Base-by-base conservation (phyloP, 2,113 vertebrate species). In the Caranx melampygus region DNA sequence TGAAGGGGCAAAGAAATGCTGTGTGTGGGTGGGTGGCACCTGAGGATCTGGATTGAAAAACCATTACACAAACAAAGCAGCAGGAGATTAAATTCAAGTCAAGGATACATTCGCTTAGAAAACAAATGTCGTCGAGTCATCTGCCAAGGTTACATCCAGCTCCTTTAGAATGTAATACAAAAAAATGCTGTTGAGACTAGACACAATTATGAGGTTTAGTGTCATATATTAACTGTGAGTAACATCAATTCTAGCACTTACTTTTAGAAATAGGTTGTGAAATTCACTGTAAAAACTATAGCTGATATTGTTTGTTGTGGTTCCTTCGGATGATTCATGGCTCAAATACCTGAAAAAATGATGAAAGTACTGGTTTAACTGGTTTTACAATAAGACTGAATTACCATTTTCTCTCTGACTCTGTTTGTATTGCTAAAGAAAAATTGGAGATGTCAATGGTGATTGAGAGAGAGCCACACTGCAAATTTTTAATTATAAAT, bases 31-130 rank as follows among this genome's bases (percentile, higher is more conserved):
- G 86, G 92, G 92, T 80, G 93, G 93, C 85, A 90, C 91, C 89
- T 92, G 90, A 92, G 88, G 86, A 91, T 86, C 81, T 69, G 54
- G 82, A 92, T 89, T 89, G 83, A 93, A 89, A 93, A 92, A 82
- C 51, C 85, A 90, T 91, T 90, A 88, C 66, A 75, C 89, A 87
- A 86, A 91, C 87, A 92, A 90, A 93, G 88, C 87, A 87, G 87
- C 83, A 87, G 72, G 82, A 92, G 85, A 92, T 87, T 78, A 92
- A 90, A 91, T 88, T 88, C 79, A 80, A 72, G 82, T 93, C 90
- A 93, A 93, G 87, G 90, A 90, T 90, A 84, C 82, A 70, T 87
- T 88, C 81, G 82, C 82, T 88, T 72, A 90, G 69, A 90, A 80
- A 89, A 81, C 49, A 35, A 66, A 89, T 84, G 82, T 88, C 79